Evolutionary conservation across 2,888 invertebrate species (phyloP), one percentile per base, ranked within the genome.

Genomic region (Ceraclea dissimilis): DNA sequence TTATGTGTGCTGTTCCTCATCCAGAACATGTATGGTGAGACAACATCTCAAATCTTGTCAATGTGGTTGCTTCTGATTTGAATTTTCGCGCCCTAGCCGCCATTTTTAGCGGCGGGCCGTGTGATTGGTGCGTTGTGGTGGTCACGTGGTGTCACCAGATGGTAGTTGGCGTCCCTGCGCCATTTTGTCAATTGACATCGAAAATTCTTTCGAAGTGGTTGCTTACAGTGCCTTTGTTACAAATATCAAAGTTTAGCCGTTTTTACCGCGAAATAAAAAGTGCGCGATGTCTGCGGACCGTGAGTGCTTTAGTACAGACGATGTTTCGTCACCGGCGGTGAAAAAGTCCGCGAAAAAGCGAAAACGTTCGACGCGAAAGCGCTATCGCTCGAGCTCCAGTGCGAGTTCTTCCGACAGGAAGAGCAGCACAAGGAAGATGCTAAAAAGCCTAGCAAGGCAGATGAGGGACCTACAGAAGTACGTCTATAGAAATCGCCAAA

Each of bases 341-440:
- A 11, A 31, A 8, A 31, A 31, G 11, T 31, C 31, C 8, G 6
- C 31, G 31, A 31, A 11, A 11, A 16, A 11, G 6, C 17, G 16
- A 16, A 6, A 11, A 16, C 13, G 44, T 17, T 8, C 17, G 44
- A 16, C 44, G 16, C 31, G 31, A 11, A 11, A 31, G 31, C 31
- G 31, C 11, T 6, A 31, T 31, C 11, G 8, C 8, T 11, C 13
- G 5, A 44, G 44, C 16, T 8, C 44, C 6, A 44, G 44, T 16
- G 6, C 31, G 6, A 31, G 31, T 11, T 31, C 44, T 16, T 16
- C 13, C 6, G 6, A 8, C 5, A 16, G n/a, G 8, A 44, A 44
- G 44, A 44, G 44, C 11, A 44, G 13, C 44, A 44, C 44, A 16
- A 44, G n/a, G n/a, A 44, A 44, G n/a, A 44, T 44, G 44, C 11